phyloP scores from a whole-genome alignment of 2,797 vertebrate species.

The Lemur catta region DNA sequence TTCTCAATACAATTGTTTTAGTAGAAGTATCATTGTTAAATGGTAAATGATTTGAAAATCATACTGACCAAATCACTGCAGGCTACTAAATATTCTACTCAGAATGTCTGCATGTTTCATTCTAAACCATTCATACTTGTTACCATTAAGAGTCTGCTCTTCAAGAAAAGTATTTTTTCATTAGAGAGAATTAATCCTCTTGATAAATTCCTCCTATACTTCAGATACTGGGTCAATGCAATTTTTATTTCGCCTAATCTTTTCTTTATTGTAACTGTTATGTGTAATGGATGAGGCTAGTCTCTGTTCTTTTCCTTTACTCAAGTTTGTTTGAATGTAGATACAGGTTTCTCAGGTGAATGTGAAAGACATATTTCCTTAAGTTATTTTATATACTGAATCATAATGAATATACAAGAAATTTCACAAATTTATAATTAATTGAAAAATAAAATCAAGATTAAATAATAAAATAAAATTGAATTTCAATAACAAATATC shows the following conservation, averaged over 20 bases:
- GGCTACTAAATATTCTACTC: conserved; percentile 9
- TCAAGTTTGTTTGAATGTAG: background rate
- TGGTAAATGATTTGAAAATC: conserved; percentile 54
- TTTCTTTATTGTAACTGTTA: conserved; percentile 45
- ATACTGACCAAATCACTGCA: background rate
- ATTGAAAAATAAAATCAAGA: background rate
- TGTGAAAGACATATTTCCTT: background rate
- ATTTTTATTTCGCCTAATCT: conserved; percentile 61
- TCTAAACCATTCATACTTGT: conserved; percentile 21
- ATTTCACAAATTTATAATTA: background rate
- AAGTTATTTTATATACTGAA: background rate
- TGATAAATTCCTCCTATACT: conserved; percentile 47
- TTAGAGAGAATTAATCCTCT: conserved; percentile 52
- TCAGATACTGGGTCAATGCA: background rate
- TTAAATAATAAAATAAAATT: background rate
- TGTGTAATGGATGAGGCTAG: background rate
- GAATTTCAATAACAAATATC: background rate
- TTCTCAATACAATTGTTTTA: conserved; percentile 17
- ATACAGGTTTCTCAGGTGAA: background rate
- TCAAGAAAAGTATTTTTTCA: conserved; percentile 44
- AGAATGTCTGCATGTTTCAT: conserved; percentile 7
- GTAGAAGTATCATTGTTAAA: conserved; percentile 22
- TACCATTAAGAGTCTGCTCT: conserved; percentile 23
- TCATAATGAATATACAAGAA: background rate
- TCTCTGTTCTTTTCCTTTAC: background rate